Percentiles rank a stretch among this genome's conserved stretches.
Evolutionary conservation across 2,888 invertebrate genomes (phyloP).

Genomic region (Meta bourneti): DNA sequence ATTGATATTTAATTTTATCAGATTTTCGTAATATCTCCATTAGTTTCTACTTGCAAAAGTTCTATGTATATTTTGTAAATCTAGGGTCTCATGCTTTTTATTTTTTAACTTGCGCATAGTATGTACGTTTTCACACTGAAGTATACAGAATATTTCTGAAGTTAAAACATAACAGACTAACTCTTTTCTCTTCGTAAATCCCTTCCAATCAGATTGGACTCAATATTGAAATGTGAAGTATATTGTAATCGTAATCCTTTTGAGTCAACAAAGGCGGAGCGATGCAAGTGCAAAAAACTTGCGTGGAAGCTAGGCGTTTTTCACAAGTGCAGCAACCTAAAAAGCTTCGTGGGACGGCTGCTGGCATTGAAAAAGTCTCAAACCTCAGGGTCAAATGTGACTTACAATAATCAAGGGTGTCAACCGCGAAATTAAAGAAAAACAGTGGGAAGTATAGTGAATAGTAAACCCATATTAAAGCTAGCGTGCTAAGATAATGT

Average conservation of each 20-base stretch:
- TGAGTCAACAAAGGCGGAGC: conserved; percentile 11
- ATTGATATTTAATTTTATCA: too few species aligned
- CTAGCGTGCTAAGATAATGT: neutral
- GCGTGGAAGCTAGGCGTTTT: conserved; percentile 40
- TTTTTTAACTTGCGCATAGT: too few species aligned
- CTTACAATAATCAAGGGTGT: conserved; percentile 15
- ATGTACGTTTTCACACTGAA: too few species aligned
- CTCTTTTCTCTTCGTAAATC: too few species aligned
- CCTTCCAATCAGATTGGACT: too few species aligned
- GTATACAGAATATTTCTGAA: too few species aligned
- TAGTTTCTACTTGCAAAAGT: too few species aligned
- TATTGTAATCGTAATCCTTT: neutral
- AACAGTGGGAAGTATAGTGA: conserved; percentile 11
- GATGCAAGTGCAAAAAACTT: neutral
- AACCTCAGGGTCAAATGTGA: conserved; percentile 13
- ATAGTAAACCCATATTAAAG: neutral
- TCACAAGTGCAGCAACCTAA: conserved; percentile 1
- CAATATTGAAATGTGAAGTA: too few species aligned
- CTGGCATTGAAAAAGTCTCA: conserved; percentile 24
- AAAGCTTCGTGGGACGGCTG: neutral
- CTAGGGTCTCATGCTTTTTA: too few species aligned
- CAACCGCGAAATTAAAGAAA: neutral
- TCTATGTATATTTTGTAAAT: too few species aligned
- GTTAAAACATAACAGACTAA: too few species aligned
- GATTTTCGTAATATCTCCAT: too few species aligned